Evolutionary conservation across 2,888 invertebrate genomes (phyloP).

Genomic region (Ornithoptera alexandrae): DNA sequence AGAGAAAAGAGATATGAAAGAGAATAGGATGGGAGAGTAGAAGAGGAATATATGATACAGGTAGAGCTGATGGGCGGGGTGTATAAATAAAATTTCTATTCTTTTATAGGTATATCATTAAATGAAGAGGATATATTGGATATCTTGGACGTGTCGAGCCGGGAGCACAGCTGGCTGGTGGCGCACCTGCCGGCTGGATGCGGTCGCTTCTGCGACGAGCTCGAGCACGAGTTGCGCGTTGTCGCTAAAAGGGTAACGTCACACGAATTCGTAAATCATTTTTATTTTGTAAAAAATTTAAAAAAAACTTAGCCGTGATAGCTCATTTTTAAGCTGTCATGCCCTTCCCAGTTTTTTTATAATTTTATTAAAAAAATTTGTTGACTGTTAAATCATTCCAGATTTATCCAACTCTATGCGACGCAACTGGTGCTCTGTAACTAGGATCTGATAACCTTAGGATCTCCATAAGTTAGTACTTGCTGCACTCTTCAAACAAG

Average conservation of each 20-base stretch:
- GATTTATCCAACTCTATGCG: too few relatives aligned
- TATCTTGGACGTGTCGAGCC: conserved; percentile 49
- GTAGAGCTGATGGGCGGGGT: too few relatives aligned
- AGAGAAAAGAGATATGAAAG: too few relatives aligned
- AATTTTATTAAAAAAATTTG: too few relatives aligned
- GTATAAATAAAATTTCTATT: not conserved
- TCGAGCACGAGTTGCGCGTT: conserved; percentile 55
- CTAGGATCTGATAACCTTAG: too few relatives aligned
- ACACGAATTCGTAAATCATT: not conserved
- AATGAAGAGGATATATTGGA: conserved; percentile 56
- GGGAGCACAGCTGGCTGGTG: conserved; percentile 62
- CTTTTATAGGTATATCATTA: conserved; percentile 52
- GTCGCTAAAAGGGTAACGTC: conserved; percentile 56
- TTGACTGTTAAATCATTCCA: too few relatives aligned
- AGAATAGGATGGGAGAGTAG: too few relatives aligned
- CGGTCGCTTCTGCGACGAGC: conserved; percentile 46
- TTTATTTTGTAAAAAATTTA: not conserved
- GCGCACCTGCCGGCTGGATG: conserved; percentile 60
- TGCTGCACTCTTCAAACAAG: too few relatives aligned
- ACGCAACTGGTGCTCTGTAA: too few relatives aligned
- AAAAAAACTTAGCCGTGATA: not conserved
- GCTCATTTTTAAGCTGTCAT: not conserved
- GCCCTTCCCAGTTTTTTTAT: too few relatives aligned
- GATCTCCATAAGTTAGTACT: too few relatives aligned
- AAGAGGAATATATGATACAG: too few relatives aligned